Evolutionary conservation across 2,888 invertebrate genomes (phyloP), one percentile per base, ranked within the genome.

Genomic region (Tenodera sinensis): DNA sequence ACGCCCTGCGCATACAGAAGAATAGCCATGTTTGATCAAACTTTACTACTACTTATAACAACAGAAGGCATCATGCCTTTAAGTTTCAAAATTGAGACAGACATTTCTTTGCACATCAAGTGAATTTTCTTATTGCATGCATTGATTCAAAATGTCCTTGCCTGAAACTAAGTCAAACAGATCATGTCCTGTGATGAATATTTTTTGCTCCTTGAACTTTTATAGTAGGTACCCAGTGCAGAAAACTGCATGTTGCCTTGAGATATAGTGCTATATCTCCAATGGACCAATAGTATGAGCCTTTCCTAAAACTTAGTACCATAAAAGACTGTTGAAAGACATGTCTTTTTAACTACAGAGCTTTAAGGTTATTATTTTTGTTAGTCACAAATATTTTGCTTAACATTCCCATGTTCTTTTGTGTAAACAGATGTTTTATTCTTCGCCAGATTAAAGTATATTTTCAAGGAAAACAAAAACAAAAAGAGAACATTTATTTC

Each of bases 1-100:
- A 90, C 30, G 88, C 90, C 28, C 71, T 90, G 27, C 89, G 89
- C 87, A 88, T 90, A 28, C 90, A 90, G 54, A 89, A 89, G 47
- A 89, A 90, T 83, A 89, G 89, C 71, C 90, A 90, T 87, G 90
- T 90, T 34, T 90, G 87, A 89, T 71, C 54, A 71, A 71, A 71
- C 20, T 6, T 20, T 71, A 71, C 54, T 71, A 6, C 20, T 71
- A 71, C 54, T 71, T 71, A 20, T 20, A 6, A 71, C 20, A 20
- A 4, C 25, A 71, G 54, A 71, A 71, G 54, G 54, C 25, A 25
- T 71, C 25, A 71, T 20, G 54, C 54, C 54, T 20, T 71, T 20
- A 20, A 71, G 54, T 71, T 20, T 71, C 25, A 20, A 25, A 15
- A 20, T 20, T 71, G 54, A 71, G 54, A 71, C 54, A 71, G 54